phyloP scores from a whole-genome alignment of 1,140 invertebrate genomes.

The Dolichoris vasculosae region DNA sequence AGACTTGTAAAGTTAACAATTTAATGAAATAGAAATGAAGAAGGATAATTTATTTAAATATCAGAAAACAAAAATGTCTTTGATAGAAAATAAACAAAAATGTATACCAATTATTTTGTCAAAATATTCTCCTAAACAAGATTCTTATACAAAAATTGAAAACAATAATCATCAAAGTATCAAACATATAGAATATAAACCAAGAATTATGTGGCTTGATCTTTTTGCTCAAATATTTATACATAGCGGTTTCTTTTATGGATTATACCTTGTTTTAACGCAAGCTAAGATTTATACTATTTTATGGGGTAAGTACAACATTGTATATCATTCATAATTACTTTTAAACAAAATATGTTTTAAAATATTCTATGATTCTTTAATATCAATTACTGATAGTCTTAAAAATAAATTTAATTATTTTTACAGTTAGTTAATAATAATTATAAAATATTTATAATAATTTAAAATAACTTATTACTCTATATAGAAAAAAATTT shows the following conservation, averaged over 20 bases:
- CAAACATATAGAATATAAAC: constrained; percentile 76
- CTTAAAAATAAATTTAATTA: no score
- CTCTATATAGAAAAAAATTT: no score
- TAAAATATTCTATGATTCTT: no score
- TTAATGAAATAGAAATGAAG: neutral
- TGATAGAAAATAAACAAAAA: constrained; percentile 6
- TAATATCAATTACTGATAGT: no score
- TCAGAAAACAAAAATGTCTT: neutral
- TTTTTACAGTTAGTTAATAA: no score
- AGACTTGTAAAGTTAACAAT: neutral
- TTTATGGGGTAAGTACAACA: constrained; percentile 80
- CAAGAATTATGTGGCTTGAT: constrained; percentile 82
- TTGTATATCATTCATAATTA: neutral
- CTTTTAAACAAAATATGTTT: no score
- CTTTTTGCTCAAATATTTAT: constrained; percentile 80
- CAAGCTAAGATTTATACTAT: constrained; percentile 80
- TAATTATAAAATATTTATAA: no score
- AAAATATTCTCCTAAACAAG: constrained; percentile 1
- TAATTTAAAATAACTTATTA: no score
- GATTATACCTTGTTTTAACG: constrained; percentile 79
- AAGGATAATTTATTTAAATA: constrained; percentile 5
- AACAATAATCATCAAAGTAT: constrained; percentile 51
- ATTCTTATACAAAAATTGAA: neutral
- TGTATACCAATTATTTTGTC: neutral
- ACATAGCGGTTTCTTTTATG: constrained; percentile 82